Conservation (phyloP, 2,113 vertebrate species). For the Rhynchomys soricoides region DNA sequence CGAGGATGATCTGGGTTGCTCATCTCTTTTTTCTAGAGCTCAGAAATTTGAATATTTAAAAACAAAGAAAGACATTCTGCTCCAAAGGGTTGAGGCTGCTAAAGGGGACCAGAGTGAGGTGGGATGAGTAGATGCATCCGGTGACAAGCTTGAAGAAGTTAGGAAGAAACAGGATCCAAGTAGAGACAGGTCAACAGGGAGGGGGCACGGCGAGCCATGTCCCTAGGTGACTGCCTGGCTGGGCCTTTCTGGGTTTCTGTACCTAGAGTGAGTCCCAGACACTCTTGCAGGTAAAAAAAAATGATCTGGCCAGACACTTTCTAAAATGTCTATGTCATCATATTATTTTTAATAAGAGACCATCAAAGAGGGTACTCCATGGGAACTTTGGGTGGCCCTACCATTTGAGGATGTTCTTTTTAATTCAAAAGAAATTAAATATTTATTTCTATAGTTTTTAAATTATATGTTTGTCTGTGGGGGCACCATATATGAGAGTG, state of each 20-base stretch:
- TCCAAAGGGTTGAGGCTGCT: neutral
- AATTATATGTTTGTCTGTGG: neutral
- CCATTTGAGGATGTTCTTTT: neutral
- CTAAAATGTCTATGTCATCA: neutral
- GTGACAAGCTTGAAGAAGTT: neutral
- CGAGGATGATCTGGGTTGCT: neutral
- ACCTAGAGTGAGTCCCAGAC: neutral
- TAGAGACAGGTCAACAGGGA: neutral
- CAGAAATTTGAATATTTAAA: neutral
- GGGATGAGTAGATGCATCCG: neutral
- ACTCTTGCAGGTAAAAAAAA: neutral
- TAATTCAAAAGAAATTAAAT: neutral
- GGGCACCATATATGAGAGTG: neutral
- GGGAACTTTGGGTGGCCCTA: neutral
- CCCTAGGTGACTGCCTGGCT: neutral
- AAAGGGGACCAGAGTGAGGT: neutral
- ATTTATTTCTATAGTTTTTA: neutral
- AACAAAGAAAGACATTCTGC: neutral
- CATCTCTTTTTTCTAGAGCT: neutral
- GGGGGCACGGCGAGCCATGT: neutral
- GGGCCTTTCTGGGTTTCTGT: neutral
- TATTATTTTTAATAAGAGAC: constrained; percentile 16
- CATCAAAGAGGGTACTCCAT: neutral
- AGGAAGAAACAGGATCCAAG: neutral
- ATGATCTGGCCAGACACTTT: neutral